Base-by-base conservation (phyloP, 2,888 invertebrate genomes). In the Drosophila ustulata region DNA sequence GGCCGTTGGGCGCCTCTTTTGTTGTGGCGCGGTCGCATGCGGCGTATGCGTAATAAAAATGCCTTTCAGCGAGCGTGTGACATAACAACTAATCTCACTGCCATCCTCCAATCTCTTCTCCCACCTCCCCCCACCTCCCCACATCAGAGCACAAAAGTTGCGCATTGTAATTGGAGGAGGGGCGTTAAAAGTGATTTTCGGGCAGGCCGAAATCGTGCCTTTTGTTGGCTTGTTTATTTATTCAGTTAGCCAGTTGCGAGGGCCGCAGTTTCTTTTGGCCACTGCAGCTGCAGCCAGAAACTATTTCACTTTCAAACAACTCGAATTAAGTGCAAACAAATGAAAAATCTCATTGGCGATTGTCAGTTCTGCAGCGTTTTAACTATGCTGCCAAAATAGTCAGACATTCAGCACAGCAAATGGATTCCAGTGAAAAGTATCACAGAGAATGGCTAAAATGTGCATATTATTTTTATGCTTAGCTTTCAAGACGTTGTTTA, bases 31-130 rank as follows among this genome's bases (percentile, higher is more conserved):
- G 59, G 34, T 18, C 25, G 47, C 61, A 78, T 28, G 63, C 37
- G 61, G 79, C 75, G 79, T 78, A 79, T 69, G 70, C 66, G 75
- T 59, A 69, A 78, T 58, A 32, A 37, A 34, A 67, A 67, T 64
- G 43, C 32, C 63, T 73, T 64, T 13, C n/a, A 30, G 32, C 25
- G 8, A 28, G 41, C 45, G 47, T 50, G 62, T 37, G 23, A n/a
- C 26, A 25, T 56, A 46, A 46, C 45, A 56, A 34, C 55, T 45
- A 56, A 56, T 32, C 23, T 55, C 30, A 9, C 30, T 3, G 3
- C n/a, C 52, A 30, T 41, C 39, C 18, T 23, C 11, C 13, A 6
- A 3, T 39, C 28, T 4, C 18, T 18, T 2, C 11, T 41, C 11
- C 18, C 26, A 9, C 28, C 13, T 11, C 18, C 7, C 47, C 13